A percentile compares a stretch with the other conserved stretches of the same genome.
Evolutionary conservation across 2,113 vertebrate species (phyloP).

Genomic region (Calidris pugnax): DNA sequence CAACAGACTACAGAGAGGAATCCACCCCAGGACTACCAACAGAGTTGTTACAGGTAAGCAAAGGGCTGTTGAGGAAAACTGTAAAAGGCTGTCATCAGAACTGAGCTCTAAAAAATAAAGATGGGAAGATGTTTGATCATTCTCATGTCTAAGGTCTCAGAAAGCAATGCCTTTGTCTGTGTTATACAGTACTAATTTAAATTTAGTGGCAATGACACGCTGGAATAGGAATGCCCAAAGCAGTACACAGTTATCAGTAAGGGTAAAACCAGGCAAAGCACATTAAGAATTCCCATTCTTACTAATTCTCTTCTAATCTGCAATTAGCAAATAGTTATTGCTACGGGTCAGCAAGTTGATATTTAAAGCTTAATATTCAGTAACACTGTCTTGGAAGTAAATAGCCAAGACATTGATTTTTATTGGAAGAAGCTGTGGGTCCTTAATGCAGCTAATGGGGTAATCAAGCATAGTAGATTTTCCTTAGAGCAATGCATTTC

Average conservation of each 20-base stretch:
- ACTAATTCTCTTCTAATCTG: not conserved
- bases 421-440: not conserved
- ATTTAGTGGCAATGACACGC: not conserved
- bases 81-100: not conserved
- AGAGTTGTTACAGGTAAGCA: conserved; percentile 70
- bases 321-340: not conserved
- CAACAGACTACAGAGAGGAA: not conserved
- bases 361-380: not conserved
- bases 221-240: not conserved
- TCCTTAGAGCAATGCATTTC: not conserved
- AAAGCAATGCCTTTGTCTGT: not conserved
- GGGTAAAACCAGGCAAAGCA: not conserved
- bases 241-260: not conserved
- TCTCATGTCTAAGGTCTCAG: not conserved
- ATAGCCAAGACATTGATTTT: not conserved
- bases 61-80: not conserved
- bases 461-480: not conserved
- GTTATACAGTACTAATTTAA: not conserved
- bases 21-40: not conserved
- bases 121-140: not conserved
- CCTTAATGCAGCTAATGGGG: not conserved
- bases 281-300: not conserved
- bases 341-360: not conserved
- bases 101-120: not conserved
- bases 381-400: not conserved